Evolutionary conservation across 2,797 vertebrate species (phyloP), one percentile per base, ranked within the genome.

Genomic region (Muraenolepis orangiensis): DNA sequence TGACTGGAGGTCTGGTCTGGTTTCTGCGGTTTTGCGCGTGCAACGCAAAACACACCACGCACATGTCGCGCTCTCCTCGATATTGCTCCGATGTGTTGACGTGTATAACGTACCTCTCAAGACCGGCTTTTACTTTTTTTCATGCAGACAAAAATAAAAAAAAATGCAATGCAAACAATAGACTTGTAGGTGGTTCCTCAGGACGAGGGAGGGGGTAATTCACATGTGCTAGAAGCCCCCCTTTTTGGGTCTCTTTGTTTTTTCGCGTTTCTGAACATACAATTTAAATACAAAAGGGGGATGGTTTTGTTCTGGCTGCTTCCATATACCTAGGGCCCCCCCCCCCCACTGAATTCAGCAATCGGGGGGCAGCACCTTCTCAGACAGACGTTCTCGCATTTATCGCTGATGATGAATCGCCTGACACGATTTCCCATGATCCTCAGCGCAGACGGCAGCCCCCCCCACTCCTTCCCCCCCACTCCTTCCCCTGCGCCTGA

Each of bases 401-500:
- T 90, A 90, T 92, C 90, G 90, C 83, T 69, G 12, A 40, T 91
- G 89, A 93, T 91, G 90, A 84, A 93, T 90, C 66, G 82, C 77
- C 78, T 61, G 64, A 68, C 73, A 23, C 67, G 81, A 72, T 89
- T 91, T 90, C 40, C 86, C 91, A 88, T 89, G 89, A 90, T 88
- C 85, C 90, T 84, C 80, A 72, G 87, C 69, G 67, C 71, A 71
- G 82, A 70, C 75, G 10, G 76, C 73, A 72, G 85, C 74, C 74
- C 75, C 2, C 79, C 81, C 77, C 84, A 80, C 84, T 84, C 79
- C 76, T 74, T 38, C 66, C 77, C 78, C 84, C 86, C 86, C 76
- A 90, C 87, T 87, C 90, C 90, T 84, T 79, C 74, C 79, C 82
- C 77, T 32, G 69, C 29, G 76, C 83, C 84, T 81, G 23, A 1